Evolutionary conservation across 2,888 invertebrate species (phyloP).

Genomic region (Euplagia quadripunctaria): DNA sequence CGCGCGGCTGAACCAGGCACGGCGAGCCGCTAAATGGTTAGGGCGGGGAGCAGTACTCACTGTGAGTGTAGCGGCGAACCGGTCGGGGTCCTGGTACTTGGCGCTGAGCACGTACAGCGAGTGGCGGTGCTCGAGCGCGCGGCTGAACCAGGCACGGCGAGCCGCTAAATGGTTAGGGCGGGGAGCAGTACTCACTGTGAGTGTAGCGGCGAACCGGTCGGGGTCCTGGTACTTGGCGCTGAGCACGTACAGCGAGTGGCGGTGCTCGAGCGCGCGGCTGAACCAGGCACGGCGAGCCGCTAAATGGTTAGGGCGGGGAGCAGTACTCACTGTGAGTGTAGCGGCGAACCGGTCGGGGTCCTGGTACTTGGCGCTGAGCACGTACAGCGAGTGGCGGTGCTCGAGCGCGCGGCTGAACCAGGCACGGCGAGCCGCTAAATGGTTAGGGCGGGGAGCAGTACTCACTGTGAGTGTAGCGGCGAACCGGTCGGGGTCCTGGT

Average conservation of each 20-base stretch:
- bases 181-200: slow-evolving; percentile 59
- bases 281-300: slow-evolving; percentile 42
- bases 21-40: slow-evolving; percentile 43
- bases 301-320: slow-evolving; percentile 51
- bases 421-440: slow-evolving; percentile 32
- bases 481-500: slow-evolving; percentile 57
- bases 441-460: slow-evolving; percentile 54
- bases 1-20: slow-evolving; percentile 55
- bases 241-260: slow-evolving; percentile 57
- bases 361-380: slow-evolving; percentile 61
- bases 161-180: slow-evolving; percentile 52
- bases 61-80: slow-evolving; percentile 56
- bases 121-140: slow-evolving; percentile 49
- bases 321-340: slow-evolving; percentile 59
- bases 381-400: slow-evolving; percentile 50
- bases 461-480: slow-evolving; percentile 62
- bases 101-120: slow-evolving; percentile 63
- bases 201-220: slow-evolving; percentile 54
- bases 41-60: slow-evolving; percentile 58
- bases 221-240: slow-evolving; percentile 61
- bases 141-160: slow-evolving; percentile 51
- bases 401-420: slow-evolving; percentile 57
- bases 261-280: slow-evolving; percentile 52
- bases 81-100: slow-evolving; percentile 58
- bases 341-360: slow-evolving; percentile 59